Percentiles rank a stretch among this genome's conserved stretches.
Evolutionary conservation across 2,113 vertebrate genomes (phyloP).

Genomic region (Corythornis vintsioides): DNA sequence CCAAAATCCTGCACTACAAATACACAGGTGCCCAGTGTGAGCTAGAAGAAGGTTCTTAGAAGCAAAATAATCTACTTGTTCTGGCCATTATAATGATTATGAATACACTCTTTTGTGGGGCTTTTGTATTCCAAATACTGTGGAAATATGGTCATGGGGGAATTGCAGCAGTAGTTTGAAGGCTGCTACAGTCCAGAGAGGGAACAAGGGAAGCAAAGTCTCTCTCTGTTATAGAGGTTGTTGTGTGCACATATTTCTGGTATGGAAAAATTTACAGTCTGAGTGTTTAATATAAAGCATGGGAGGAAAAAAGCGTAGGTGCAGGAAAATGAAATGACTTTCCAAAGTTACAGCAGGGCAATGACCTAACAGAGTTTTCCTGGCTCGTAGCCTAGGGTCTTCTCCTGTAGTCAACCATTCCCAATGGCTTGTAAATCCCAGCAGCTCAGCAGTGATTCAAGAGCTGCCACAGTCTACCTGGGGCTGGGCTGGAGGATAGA

Average conservation of each 20-base stretch:
- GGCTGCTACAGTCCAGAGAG: not conserved
- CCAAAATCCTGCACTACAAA: constrained; percentile 1
- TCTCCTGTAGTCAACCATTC: not conserved
- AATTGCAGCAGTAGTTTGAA: not conserved
- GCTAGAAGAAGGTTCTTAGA: not conserved
- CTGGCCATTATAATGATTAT: not conserved
- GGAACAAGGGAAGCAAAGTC: not conserved
- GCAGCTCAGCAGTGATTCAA: not conserved
- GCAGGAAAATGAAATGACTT: not conserved
- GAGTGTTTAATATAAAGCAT: not conserved
- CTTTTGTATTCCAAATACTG: not conserved
- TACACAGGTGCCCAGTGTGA: not conserved
- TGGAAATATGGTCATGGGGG: not conserved
- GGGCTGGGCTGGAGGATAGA: not conserved
- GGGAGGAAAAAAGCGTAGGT: not conserved
- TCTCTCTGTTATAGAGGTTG: rapidly evolving
- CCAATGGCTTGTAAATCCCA: not conserved
- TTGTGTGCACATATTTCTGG: not conserved
- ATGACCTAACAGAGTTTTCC: not conserved
- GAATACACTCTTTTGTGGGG: not conserved
- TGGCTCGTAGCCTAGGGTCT: not conserved
- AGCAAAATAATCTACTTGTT: constrained; percentile 5
- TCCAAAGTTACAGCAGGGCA: not conserved
- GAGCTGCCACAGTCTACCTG: not conserved
- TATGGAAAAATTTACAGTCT: not conserved